phyloP scores from a whole-genome alignment of 2,113 vertebrate species.

The Proteles cristata region DNA sequence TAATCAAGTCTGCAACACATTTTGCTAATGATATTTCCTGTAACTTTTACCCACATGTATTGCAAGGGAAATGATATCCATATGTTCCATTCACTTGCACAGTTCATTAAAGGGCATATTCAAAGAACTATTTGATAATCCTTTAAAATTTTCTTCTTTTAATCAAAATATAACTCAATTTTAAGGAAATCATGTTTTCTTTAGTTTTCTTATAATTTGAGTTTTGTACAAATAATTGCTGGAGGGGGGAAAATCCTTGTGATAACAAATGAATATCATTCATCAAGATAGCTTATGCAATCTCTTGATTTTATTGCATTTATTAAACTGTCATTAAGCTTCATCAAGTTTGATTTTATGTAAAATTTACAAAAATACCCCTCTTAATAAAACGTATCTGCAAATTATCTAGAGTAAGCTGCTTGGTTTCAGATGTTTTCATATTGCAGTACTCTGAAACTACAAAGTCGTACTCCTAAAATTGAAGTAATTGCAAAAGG shows the following conservation, averaged over 20 bases:
- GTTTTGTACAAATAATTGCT: neutral
- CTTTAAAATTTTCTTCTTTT: constrained; percentile 35
- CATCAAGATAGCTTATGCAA: neutral
- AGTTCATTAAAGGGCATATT: constrained; percentile 48
- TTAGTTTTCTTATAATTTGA: neutral
- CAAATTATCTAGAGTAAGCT: neutral
- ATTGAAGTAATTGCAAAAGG: constrained; percentile 62
- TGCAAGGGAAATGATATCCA: constrained; percentile 57
- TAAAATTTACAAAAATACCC: constrained; percentile 14
- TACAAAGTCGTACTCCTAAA: constrained; percentile 52
- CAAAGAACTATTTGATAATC: constrained; percentile 29
- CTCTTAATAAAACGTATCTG: constrained; percentile 17
- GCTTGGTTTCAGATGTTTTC: constrained; percentile 36
- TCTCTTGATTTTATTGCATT: constrained; percentile 39
- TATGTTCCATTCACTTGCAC: constrained; percentile 59
- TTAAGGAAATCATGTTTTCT: neutral
- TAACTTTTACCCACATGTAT: constrained; percentile 45
- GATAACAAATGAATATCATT: neutral
- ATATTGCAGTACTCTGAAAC: neutral
- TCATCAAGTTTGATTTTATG: constrained; percentile 57
- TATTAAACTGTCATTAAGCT: constrained; percentile 29
- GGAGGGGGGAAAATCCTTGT: neutral
- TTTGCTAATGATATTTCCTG: constrained; percentile 67
- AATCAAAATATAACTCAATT: neutral
- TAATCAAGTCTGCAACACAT: constrained; percentile 72